Conservation (phyloP, 1,140 invertebrate species). For the Pseudobourletiella spinata region DNA sequence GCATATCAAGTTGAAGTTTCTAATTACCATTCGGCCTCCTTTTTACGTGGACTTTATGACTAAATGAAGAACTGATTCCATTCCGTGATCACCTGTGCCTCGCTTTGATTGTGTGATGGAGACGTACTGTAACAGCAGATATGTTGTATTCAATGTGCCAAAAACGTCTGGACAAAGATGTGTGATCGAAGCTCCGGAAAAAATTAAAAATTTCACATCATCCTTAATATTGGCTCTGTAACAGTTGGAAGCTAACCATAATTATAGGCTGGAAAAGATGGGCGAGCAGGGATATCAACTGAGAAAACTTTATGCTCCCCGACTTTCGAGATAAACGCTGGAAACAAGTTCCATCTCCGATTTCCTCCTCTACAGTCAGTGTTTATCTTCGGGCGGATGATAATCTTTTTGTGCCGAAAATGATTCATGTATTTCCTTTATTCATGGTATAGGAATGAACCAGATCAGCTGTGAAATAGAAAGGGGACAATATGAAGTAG, state of each 20-base stretch:
- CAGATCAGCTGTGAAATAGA: conserved; percentile 71
- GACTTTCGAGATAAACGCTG: conserved; percentile 68
- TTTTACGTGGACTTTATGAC: conserved; percentile 64
- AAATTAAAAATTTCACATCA: conserved; percentile 30
- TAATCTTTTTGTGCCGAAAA: neutral
- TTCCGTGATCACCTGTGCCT: conserved; percentile 57
- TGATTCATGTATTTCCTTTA: neutral
- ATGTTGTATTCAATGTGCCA: conserved; percentile 64
- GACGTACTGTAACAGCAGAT: conserved; percentile 59
- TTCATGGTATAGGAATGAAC: conserved; percentile 55
- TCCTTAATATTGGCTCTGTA: conserved; percentile 57
- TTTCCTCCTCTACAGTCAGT: conserved; percentile 54
- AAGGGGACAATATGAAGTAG: conserved; percentile 85
- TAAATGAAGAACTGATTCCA: conserved; percentile 57
- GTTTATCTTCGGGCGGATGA: neutral
- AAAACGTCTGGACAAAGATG: conserved; percentile 59
- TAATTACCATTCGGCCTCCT: conserved; percentile 62
- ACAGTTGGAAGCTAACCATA: conserved; percentile 59
- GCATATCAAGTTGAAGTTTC: conserved; percentile 78
- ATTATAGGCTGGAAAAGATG: conserved; percentile 64
- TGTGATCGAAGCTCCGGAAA: conserved; percentile 57
- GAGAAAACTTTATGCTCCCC: conserved; percentile 69
- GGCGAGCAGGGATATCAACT: conserved; percentile 69
- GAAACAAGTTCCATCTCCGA: conserved; percentile 78
- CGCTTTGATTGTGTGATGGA: conserved; percentile 61